A percentile compares a stretch with the other conserved stretches of the same genome.
phyloP scores from a whole-genome alignment of 2,113 vertebrate species.

The Siniperca chuatsi region DNA sequence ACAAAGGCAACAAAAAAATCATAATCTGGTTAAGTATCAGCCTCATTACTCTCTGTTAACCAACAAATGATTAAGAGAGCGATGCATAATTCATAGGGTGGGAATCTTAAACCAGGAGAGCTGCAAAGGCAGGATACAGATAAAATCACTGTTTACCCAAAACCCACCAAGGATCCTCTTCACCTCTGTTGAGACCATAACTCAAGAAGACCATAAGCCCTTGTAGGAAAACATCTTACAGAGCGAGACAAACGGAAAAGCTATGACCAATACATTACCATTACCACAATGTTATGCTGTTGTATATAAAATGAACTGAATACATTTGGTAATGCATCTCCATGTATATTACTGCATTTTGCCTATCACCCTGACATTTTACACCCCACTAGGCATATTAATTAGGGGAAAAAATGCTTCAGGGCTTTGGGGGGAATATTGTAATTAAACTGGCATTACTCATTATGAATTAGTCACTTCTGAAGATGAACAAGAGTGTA shows the following conservation, averaged over 20 bases:
- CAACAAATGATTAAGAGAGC: constrained; percentile 68
- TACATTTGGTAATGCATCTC: constrained; percentile 21
- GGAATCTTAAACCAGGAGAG: constrained; percentile 45
- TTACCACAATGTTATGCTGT: background rate
- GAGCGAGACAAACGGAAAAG: constrained; percentile 2
- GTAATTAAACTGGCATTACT: constrained; percentile 59
- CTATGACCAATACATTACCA: background rate
- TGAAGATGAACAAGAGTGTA: constrained; percentile 19
- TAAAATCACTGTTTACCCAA: constrained; percentile 54
- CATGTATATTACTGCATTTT: constrained; percentile 29
- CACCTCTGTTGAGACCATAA: constrained; percentile 6
- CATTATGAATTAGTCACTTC: constrained; percentile 49
- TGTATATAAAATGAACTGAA: constrained; percentile 3
- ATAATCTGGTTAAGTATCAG: constrained; percentile 50
- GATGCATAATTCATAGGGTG: constrained; percentile 68
- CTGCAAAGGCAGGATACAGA: constrained; percentile 38
- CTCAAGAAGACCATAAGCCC: background rate
- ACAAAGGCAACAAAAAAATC: constrained; percentile 38
- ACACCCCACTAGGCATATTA: constrained; percentile 42
- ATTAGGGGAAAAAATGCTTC: constrained; percentile 40
- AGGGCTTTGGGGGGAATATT: constrained; percentile 43
- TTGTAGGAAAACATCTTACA: constrained; percentile 1
- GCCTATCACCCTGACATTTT: constrained; percentile 12
- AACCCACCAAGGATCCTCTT: constrained; percentile 33
- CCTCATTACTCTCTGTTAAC: constrained; percentile 74